phyloP scores from a whole-genome alignment of 1,140 invertebrate species.

The Bacillus rossius region DNA sequence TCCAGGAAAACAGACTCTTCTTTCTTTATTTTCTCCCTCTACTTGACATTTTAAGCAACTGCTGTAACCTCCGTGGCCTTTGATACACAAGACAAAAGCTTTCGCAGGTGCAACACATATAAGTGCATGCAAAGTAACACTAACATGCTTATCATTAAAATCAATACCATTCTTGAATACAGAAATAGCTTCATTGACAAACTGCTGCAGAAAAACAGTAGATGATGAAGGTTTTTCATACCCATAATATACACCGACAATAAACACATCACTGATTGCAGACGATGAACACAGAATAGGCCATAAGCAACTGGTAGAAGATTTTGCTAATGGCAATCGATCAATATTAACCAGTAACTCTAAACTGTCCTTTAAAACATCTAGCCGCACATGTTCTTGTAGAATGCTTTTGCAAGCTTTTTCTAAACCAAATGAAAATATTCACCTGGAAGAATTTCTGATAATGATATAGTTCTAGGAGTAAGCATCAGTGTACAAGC shows the following conservation, averaged over 20 bases:
- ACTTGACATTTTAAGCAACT: slow-evolving; percentile 17
- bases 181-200: slow-evolving; percentile 22
- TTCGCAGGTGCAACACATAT: slow-evolving; percentile 24
- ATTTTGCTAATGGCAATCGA: no score
- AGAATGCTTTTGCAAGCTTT: no score
- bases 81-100: slow-evolving; percentile 15
- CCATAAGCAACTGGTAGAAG: no score
- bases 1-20: slow-evolving; percentile 12
- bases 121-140: slow-evolving; percentile 12
- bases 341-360: no score
- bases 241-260: slow-evolving; percentile 25
- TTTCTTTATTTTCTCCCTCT: slow-evolving; percentile 14
- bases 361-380: no score
- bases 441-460: no score
- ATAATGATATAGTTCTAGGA: no score
- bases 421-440: no score
- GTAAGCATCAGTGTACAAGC: no score
- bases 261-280: slow-evolving; percentile 11
- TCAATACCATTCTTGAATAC: slow-evolving; percentile 16
- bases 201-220: slow-evolving; percentile 20
- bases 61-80: slow-evolving; percentile 20
- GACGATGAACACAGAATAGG: no score
- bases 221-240: slow-evolving; percentile 19
- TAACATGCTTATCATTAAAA: not conserved
- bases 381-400: no score